A percentile compares a stretch with the other conserved stretches of the same genome.
phyloP scores from a whole-genome alignment of 2,888 invertebrate genomes.

The Scrobipalpa costella region DNA sequence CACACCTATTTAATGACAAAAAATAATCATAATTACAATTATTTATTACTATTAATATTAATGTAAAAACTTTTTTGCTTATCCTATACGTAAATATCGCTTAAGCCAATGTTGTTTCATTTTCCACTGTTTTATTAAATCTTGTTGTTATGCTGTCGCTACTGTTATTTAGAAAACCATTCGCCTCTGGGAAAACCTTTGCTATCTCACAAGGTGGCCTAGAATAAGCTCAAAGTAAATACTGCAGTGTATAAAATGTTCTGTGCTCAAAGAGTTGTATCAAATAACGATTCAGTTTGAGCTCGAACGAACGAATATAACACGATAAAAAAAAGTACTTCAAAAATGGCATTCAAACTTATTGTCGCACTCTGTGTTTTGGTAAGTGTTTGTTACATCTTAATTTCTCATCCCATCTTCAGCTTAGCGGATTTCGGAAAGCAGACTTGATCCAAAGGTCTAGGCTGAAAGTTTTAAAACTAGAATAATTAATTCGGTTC shows the following conservation, averaged over 20 bases:
- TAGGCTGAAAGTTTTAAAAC: too few species aligned
- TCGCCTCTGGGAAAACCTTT: conserved; percentile 66
- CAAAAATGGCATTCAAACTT: conserved; percentile 65
- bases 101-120: neutral
- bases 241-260: conserved; percentile 59
- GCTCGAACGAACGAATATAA: conserved; percentile 39
- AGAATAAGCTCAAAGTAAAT: conserved; percentile 57
- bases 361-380: conserved; percentile 55
- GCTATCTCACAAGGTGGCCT: conserved; percentile 42
- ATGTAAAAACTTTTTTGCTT: neutral
- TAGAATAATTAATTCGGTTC: neutral
- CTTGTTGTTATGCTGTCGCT: conserved; percentile 39
- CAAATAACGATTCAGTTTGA: conserved; percentile 45
- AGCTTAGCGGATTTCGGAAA: too few species aligned
- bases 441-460: too few species aligned
- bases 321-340: conserved; percentile 40
- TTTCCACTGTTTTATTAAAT: neutral
- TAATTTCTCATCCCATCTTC: neutral
- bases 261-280: conserved; percentile 36
- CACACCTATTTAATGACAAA: too few species aligned
- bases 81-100: neutral
- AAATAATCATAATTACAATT: too few species aligned
- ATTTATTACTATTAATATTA: too few species aligned
- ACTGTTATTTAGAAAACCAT: conserved; percentile 53
- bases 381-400: conserved; percentile 52